Base-by-base conservation (phyloP, 2,888 invertebrate genomes). In the Chrysopilus asiliformis region DNA sequence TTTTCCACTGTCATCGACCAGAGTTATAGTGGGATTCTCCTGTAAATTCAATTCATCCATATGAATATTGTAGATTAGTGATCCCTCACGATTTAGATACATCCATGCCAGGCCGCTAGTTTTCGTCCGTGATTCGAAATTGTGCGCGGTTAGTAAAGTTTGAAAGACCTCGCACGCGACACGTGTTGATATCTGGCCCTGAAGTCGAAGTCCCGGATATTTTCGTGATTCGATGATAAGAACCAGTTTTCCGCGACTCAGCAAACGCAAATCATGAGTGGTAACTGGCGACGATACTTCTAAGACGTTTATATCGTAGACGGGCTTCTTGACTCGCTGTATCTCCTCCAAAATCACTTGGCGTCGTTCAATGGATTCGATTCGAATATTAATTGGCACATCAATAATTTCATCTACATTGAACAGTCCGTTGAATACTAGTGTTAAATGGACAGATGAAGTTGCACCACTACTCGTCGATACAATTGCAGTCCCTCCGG, bases 401-500 rank as follows among this genome's bases (percentile, higher is more conserved):
- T 84, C 76, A 18, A 67, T 57, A 1, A 69, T 66, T 37, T 79
- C 74, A 30, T 71, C 68, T 1, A 72, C 65, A 1, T 72, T 66
- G 47, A 87, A 84, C 3, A 87, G 68, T 8, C 89, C 87, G 50
- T 85, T 86, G 56, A 86, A 86, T 1, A 85, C 72, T 4, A 87
- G 60, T 0, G 83, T 81, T 25, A 87, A 58, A 55, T 87, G 83
- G 40, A 89, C 72, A 22, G 82, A 82, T 0, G 87, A 84, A 0
- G 82, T 76, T 2, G 82, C 76, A 0, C 83, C 76, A 9, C 82
- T 79, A 1, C 77, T 80, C 1, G 81, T 82, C 1, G 86, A 83
- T 2, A 90, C 79, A 20, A 87, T 78, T 1, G 87, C 89, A 1
- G 87, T 87, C 2, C 86, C 90, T 50, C 84, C 86, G 48, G 68